Conservation (phyloP, 2,888 invertebrate genomes). For the Tinea pellionella region DNA sequence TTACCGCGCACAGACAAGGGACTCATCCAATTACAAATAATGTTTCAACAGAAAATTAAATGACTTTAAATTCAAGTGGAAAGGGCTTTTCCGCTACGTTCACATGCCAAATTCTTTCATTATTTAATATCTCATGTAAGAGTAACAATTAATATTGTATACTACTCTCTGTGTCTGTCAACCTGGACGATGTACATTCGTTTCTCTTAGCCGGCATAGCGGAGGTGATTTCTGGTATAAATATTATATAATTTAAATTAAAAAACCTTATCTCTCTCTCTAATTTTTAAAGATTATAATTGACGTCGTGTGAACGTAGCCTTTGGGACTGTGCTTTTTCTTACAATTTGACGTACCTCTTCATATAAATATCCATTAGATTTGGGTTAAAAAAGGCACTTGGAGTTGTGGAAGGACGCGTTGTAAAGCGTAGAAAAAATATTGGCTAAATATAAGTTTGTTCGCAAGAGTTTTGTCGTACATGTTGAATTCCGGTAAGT, state of each 20-base stretch:
- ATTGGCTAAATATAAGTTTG: conserved; percentile 83
- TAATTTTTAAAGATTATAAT: no score
- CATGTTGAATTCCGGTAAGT: conserved; percentile 76
- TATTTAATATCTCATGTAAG: no score
- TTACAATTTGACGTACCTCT: background rate
- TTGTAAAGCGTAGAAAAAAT: background rate
- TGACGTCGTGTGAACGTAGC: no score
- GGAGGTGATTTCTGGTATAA: no score
- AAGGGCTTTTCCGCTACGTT: background rate
- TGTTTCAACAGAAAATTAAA: conserved; percentile 6
- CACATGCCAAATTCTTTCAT: no score
- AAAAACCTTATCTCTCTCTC: no score
- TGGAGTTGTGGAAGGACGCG: conserved; percentile 32
- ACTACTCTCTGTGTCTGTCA: no score
- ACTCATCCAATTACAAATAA: conserved; percentile 2
- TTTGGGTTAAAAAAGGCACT: conserved; percentile 39
- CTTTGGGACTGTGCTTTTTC: background rate
- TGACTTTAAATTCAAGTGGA: background rate
- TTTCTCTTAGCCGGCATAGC: no score
- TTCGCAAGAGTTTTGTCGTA: conserved; percentile 86
- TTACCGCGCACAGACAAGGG: conserved; percentile 1
- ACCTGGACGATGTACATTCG: no score
- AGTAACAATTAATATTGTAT: no score
- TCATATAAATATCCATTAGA: background rate
- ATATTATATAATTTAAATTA: no score